These are phyloP conservation scores for Lemur catta DNA, from an alignment of 2,797 vertebrate genomes.

Conservation along the genomic window DNA sequence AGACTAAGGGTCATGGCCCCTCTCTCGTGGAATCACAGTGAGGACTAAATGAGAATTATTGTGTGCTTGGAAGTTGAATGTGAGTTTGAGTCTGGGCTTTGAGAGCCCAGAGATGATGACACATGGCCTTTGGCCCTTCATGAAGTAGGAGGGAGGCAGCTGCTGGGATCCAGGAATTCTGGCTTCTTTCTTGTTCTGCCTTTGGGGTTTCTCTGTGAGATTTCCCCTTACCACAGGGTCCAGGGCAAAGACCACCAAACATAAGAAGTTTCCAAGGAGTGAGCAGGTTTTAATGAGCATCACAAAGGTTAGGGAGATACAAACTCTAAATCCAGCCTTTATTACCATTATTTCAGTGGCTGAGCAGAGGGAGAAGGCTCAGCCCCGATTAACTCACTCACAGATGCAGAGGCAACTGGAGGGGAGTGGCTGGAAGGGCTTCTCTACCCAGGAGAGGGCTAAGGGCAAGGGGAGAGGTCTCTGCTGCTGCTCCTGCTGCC, in stretches of 20 bases:
- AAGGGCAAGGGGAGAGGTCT: neutral
- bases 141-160: neutral
- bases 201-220: neutral
- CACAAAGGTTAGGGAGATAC: neutral
- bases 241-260: neutral
- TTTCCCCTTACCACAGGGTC: neutral
- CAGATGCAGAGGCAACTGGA: neutral
- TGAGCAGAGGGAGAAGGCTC: neutral
- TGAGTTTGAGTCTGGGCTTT: neutral
- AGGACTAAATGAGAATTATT: neutral
- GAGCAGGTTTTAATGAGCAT: slow-evolving; percentile 20
- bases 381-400: slow-evolving; percentile 6
- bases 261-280: neutral
- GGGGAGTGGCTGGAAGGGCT: neutral
- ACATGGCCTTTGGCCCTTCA: neutral
- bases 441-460: neutral
- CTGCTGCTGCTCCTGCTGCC: neutral
- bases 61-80: neutral
- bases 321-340: slow-evolving; percentile 60
- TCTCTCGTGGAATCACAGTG: neutral
- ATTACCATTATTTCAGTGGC: neutral
- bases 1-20: neutral
- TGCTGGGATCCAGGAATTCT: neutral
- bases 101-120: neutral
- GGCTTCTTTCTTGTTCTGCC: neutral